Evolutionary conservation across 2,888 invertebrate genomes (phyloP).

Genomic region (Bedellia somnulentella): DNA sequence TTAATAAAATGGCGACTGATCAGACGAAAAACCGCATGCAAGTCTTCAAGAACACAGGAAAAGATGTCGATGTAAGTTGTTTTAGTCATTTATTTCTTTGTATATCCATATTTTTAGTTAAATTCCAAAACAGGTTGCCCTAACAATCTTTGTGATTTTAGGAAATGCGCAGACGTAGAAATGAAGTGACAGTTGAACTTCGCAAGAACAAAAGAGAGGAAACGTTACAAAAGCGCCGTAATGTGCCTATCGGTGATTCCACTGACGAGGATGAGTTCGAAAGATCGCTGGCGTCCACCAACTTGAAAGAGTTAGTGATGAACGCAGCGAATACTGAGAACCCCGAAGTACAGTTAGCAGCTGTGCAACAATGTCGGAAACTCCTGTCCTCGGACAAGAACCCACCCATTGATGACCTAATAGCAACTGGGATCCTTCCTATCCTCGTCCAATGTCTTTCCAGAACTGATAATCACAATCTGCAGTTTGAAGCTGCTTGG

Average conservation of each 20-base stretch:
- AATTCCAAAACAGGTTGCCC: too few species aligned
- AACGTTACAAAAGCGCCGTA: slow-evolving; percentile 92
- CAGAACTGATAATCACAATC: slow-evolving; percentile 80
- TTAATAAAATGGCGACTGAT: slow-evolving; percentile 78
- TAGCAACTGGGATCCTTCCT: slow-evolving; percentile 91
- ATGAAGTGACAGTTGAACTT: slow-evolving; percentile 94
- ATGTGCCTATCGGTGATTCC: slow-evolving; percentile 88
- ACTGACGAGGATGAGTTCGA: slow-evolving; percentile 79
- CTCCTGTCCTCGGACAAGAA: slow-evolving; percentile 95
- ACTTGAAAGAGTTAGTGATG: slow-evolving; percentile 80
- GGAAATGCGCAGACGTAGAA: slow-evolving; percentile 96
- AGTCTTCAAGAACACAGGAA: slow-evolving; percentile 98
- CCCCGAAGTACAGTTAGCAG: slow-evolving; percentile 80
- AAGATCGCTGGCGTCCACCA: slow-evolving; percentile 68
- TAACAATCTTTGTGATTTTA: too few species aligned
- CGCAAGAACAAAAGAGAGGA: slow-evolving; percentile 98
- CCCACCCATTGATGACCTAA: slow-evolving; percentile 96
- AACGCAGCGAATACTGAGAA: slow-evolving; percentile 82
- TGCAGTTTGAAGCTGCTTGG: slow-evolving; percentile 98
- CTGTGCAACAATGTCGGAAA: slow-evolving; percentile 94
- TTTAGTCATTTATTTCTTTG: too few species aligned
- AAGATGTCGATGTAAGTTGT: slow-evolving; percentile 95
- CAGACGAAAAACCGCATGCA: slow-evolving; percentile 84
- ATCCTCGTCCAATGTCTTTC: slow-evolving; percentile 89
- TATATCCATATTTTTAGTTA: too few species aligned